Percentiles rank a stretch among this genome's conserved stretches.
Evolutionary conservation across 2,113 vertebrate species (phyloP).

Genomic region (Psittacula cyanocephala): DNA sequence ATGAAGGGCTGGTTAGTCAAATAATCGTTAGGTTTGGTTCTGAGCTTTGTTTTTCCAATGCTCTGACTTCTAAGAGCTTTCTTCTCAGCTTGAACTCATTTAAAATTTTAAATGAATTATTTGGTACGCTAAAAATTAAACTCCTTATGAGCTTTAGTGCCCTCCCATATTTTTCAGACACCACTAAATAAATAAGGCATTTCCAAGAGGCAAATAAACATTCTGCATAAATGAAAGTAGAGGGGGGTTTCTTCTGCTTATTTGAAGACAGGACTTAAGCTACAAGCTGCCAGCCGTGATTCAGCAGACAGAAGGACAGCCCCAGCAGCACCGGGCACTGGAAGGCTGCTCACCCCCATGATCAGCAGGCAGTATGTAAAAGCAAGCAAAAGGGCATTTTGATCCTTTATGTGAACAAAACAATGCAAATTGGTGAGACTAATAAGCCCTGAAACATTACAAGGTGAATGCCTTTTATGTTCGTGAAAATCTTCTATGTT

Average conservation of each 20-base stretch:
- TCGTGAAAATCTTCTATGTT: slow-evolving; percentile 27
- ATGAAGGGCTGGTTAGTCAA: slow-evolving; percentile 12
- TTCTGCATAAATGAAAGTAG: background rate
- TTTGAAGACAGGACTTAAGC: slow-evolving; percentile 1
- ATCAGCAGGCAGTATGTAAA: background rate
- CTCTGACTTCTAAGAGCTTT: background rate
- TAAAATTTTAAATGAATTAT: slow-evolving; percentile 58
- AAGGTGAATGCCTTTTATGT: slow-evolving; percentile 61
- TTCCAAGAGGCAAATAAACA: slow-evolving; percentile 9
- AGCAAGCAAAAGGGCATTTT: slow-evolving; percentile 54
- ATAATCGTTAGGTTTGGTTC: slow-evolving; percentile 3
- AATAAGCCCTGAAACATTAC: slow-evolving; percentile 38
- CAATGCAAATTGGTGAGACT: slow-evolving; percentile 62
- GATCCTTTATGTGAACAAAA: slow-evolving; percentile 67
- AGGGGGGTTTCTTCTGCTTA: background rate
- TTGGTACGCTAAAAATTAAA: slow-evolving; percentile 43
- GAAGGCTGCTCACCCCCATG: background rate
- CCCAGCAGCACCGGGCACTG: background rate
- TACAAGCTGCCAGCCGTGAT: background rate
- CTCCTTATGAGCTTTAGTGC: background rate
- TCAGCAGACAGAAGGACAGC: slow-evolving; percentile 9
- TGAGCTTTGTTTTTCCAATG: background rate
- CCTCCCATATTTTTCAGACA: background rate
- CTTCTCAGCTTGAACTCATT: slow-evolving; percentile 58
- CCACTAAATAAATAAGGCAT: background rate